phyloP scores from a whole-genome alignment of 1,140 invertebrate species.

The Notospermus geniculatus region DNA sequence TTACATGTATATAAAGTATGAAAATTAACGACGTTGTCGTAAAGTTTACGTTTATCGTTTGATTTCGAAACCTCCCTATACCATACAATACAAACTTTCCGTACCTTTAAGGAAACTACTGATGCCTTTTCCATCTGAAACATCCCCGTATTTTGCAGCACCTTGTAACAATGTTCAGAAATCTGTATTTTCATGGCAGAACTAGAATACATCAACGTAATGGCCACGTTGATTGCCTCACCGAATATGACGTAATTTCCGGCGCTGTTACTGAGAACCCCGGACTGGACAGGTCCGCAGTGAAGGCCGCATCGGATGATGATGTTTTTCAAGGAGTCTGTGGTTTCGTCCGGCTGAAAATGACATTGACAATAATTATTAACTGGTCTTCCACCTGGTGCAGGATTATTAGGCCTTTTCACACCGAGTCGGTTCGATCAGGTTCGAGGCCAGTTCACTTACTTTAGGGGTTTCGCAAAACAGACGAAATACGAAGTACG shows the following conservation, averaged over 20 bases:
- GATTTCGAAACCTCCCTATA: too few relatives aligned
- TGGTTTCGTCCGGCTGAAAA: not conserved
- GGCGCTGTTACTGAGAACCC: not conserved
- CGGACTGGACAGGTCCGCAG: constrained; percentile 8
- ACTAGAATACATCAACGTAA: constrained; percentile 1
- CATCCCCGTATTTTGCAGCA: not conserved
- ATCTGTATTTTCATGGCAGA: not conserved
- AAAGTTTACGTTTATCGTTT: too few relatives aligned
- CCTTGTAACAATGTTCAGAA: not conserved
- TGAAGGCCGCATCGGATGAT: constrained; percentile 3
- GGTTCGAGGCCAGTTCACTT: too few relatives aligned
- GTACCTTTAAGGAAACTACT: not conserved
- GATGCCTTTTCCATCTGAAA: not conserved
- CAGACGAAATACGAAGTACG: too few relatives aligned
- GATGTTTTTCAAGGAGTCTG: not conserved
- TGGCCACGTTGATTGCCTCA: constrained; percentile 6
- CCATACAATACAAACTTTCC: not conserved
- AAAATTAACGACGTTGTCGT: too few relatives aligned
- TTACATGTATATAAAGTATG: too few relatives aligned
- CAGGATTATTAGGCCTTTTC: too few relatives aligned
- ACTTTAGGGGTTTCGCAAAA: too few relatives aligned
- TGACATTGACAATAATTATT: not conserved
- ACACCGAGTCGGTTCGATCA: too few relatives aligned
- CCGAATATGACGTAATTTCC: constrained; percentile 3
- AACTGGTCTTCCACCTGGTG: too few relatives aligned